Conservation (phyloP, 2,888 invertebrate species). For the Lithophane semibrunnea region DNA sequence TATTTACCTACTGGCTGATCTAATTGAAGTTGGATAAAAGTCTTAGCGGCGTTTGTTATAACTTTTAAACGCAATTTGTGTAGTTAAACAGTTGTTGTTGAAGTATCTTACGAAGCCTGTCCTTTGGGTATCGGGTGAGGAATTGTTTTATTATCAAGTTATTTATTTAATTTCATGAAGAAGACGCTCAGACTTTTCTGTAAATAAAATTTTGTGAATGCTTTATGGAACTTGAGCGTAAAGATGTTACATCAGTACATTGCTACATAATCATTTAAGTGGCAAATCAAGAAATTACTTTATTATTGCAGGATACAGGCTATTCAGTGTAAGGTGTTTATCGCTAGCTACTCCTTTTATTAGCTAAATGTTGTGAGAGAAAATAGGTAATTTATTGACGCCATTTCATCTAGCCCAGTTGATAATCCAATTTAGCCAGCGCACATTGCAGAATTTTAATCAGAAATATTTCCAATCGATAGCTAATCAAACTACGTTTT, state of each 20-base stretch:
- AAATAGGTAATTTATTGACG: slow-evolving; percentile 9
- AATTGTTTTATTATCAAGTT: slow-evolving; percentile 20
- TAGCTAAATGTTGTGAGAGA: slow-evolving; percentile 10
- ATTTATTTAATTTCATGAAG: neutral
- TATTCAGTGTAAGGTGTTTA: neutral
- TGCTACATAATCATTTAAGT: neutral
- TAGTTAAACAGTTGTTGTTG: neutral
- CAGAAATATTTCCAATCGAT: slow-evolving; percentile 21
- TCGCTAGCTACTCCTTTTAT: neutral
- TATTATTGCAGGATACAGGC: neutral
- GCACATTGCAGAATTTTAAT: slow-evolving; percentile 52
- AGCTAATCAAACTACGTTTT: neutral
- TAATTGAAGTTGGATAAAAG: slow-evolving; percentile 4
- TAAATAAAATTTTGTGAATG: neutral
- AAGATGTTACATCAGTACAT: too few relatives aligned
- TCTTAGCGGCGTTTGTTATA: slow-evolving; percentile 1
- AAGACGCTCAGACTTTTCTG: neutral
- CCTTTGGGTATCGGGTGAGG: neutral
- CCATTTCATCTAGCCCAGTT: slow-evolving; percentile 37
- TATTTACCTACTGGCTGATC: neutral
- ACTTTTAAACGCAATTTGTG: slow-evolving; percentile 34
- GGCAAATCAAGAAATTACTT: neutral
- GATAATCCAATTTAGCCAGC: slow-evolving; percentile 55
- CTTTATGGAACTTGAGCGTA: neutral
- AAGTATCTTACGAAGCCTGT: slow-evolving; percentile 6